Percentiles rank a stretch among this genome's conserved stretches.
Evolutionary conservation across 2,113 vertebrate species (phyloP).

Genomic region (Chaetops frenatus): DNA sequence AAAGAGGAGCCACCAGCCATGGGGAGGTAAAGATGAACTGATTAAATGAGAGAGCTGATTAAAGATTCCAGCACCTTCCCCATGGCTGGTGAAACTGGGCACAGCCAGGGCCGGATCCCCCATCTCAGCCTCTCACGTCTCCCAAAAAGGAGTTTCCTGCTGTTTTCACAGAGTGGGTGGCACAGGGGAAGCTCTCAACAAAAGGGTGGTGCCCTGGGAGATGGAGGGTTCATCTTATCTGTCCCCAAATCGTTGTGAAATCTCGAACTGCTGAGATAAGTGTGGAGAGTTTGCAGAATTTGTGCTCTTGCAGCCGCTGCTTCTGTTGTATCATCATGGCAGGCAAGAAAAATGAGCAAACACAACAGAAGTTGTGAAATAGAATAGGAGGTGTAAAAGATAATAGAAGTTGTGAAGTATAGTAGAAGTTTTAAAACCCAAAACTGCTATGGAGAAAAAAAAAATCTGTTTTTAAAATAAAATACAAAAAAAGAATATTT

Average conservation of each 20-base stretch:
- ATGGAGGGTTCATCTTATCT: not conserved
- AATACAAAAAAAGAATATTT: not conserved
- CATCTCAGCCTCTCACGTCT: not conserved
- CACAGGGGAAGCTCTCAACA: not conserved
- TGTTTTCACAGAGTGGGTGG: not conserved
- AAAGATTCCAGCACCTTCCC: not conserved
- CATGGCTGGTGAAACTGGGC: accelerated
- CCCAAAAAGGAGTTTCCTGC: accelerated
- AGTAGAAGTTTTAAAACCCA: too few species aligned
- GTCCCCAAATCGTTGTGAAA: not conserved
- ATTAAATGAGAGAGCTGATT: not conserved
- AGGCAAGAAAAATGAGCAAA: not conserved
- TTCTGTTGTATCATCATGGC: not conserved
- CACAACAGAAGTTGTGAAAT: not conserved
- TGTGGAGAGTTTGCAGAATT: accelerated
- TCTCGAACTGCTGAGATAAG: not conserved
- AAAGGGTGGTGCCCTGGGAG: not conserved
- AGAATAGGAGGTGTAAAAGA: not conserved
- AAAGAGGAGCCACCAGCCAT: not conserved
- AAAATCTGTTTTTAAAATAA: not conserved
- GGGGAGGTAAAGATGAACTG: not conserved
- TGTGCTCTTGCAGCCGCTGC: not conserved
- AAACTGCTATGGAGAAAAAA: not conserved
- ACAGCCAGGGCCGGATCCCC: not conserved
- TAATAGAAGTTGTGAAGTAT: not conserved